Base-by-base conservation (phyloP, 2,113 vertebrate genomes). In the Azemiops feae region DNA sequence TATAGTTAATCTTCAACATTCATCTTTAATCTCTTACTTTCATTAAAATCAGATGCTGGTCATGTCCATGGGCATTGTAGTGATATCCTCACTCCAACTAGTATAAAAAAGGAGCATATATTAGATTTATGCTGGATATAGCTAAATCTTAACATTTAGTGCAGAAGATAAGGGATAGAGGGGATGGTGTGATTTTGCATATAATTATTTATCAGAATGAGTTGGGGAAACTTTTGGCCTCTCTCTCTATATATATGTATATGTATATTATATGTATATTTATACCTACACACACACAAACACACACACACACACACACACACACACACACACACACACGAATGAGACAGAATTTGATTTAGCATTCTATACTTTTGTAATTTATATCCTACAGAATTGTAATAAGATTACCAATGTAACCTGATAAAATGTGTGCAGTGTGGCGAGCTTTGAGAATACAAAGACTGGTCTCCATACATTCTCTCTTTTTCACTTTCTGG, bases 21-120 rank as follows among this genome's bases (percentile, higher is more conserved):
- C 69, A 94, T 94, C 54, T 93, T 93, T 93, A 93, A 91, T 94
- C 64, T 95, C 52, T 58, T 5, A 57, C 1, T 92, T 93, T 91
- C 55, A 94, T 94, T 92, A 94, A 94, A 94, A 60, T 90, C 91
- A 94, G 93, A 86, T 92, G 88, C 95, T 93, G 86, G 92, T 0
- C 50, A 85, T 95, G 81, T 88, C 93, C 39, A 27, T 39, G 50
- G 90, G 47, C 5, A 43, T 74, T 20, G 34, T 92, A 91, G 92
- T 45, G 93, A 87, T 25, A 85, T 2, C 1, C 10, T 90, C 55
- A 39, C 85, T 90, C 39, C 14, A 10, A 14, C 88, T 93, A 92
- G 34, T 55, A 93, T 89, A 53, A 88, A 95, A 94, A 92, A 94
- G 45, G 20, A 52, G 23, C 57, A 30, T 92, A 91, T 85, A 94